Evolutionary conservation across 2,888 invertebrate species (phyloP).

Genomic region (Polydrusus tereticollis): DNA sequence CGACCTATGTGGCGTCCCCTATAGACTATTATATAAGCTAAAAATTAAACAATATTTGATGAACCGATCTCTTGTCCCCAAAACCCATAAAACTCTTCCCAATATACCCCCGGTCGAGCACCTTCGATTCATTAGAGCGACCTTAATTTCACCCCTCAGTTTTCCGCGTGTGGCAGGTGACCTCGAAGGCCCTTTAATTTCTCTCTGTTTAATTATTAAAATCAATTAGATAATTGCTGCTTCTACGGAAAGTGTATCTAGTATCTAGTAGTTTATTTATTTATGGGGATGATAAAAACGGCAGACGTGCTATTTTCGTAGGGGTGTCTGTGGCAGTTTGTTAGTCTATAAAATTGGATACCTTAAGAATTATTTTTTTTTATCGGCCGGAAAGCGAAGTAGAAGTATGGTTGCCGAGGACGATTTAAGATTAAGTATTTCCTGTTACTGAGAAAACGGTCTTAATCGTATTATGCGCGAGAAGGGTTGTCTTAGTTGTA

Average conservation of each 20-base stretch:
- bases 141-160: constrained; percentile 24
- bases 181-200: constrained; percentile 28
- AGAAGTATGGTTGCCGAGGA: too few relatives aligned
- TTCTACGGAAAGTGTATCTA: not conserved
- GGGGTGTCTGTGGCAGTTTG: not conserved
- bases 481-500: too few relatives aligned
- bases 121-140: constrained; percentile 17
- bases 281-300: not conserved
- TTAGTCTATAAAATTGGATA: not conserved
- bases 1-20: too few relatives aligned
- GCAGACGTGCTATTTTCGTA: not conserved
- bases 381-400: not conserved
- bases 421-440: too few relatives aligned
- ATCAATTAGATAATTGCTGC: constrained; percentile 48
- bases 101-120: not conserved
- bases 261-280: constrained; percentile 17
- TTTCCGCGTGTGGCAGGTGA: constrained; percentile 28
- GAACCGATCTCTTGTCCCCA: not conserved
- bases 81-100: not conserved
- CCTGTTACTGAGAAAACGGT: too few relatives aligned
- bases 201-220: constrained; percentile 43
- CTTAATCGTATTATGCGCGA: too few relatives aligned
- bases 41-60: not conserved
- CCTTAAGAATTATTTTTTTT: not conserved
- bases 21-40: too few relatives aligned